Percentiles rank a stretch among this genome's conserved stretches.
Evolutionary conservation across 2,888 invertebrate genomes (phyloP).

Genomic region (Salticus scenicus): DNA sequence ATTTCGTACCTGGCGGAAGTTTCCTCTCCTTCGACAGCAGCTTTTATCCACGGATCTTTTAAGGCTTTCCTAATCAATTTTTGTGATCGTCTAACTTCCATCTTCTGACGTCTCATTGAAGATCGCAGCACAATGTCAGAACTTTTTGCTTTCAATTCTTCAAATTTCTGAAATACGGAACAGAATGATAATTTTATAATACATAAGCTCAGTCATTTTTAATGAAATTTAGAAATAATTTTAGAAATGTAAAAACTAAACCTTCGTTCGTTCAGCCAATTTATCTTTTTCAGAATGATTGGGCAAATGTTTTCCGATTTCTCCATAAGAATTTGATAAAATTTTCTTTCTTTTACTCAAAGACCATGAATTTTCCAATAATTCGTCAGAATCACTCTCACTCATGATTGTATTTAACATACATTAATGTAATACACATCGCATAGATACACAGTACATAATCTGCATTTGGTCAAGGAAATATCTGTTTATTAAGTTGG

Average conservation of each 20-base stretch:
- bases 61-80: slow-evolving; percentile 51
- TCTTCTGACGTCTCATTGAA: background rate
- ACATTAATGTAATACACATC: too few species aligned
- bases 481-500: too few species aligned
- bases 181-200: background rate
- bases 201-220: background rate
- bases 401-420: too few species aligned
- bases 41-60: slow-evolving; percentile 38
- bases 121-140: background rate
- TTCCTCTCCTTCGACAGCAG: slow-evolving; percentile 17
- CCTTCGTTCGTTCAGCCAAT: background rate
- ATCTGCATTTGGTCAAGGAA: too few species aligned
- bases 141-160: slow-evolving; percentile 41
- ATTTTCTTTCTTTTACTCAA: background rate
- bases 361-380: background rate
- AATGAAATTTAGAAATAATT: background rate
- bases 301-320: too few species aligned
- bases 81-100: slow-evolving; percentile 35
- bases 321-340: background rate
- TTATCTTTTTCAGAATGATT: too few species aligned
- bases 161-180: slow-evolving; percentile 41
- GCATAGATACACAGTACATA: too few species aligned
- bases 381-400: background rate
- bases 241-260: background rate
- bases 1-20: too few species aligned